A percentile compares a stretch with the other conserved stretches of the same genome.
phyloP scores from a whole-genome alignment of 2,113 vertebrate species.

The Danio rerio region DNA sequence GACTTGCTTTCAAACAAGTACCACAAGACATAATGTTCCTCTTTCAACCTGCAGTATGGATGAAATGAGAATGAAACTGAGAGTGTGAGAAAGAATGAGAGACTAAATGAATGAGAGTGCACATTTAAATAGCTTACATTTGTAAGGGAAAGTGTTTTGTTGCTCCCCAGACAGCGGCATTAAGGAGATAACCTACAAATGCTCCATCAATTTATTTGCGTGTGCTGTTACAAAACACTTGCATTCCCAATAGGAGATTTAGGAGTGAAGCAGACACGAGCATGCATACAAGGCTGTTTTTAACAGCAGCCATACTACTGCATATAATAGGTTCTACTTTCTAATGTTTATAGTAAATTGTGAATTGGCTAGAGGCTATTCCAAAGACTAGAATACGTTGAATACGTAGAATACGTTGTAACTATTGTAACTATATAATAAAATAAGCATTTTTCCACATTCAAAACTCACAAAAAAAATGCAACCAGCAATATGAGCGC shows the following conservation, averaged over 20 bases:
- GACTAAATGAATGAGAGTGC: conserved; percentile 13
- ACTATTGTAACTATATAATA: too few relatives aligned
- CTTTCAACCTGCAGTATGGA: neutral
- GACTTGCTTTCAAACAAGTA: neutral
- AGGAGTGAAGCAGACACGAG: conserved; percentile 1
- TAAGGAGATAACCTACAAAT: conserved; percentile 26
- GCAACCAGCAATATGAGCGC: too few relatives aligned
- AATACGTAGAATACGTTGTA: too few relatives aligned
- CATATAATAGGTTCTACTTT: neutral
- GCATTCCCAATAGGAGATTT: neutral
- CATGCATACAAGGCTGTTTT: neutral
- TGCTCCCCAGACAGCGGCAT: conserved; percentile 22
- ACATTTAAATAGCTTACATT: neutral
- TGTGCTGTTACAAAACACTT: conserved; percentile 1
- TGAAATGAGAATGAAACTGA: neutral
- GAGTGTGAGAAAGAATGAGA: neutral
- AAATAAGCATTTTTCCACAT: too few relatives aligned
- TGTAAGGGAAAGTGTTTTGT: conserved; percentile 27
- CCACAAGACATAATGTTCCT: neutral
- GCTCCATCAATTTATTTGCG: conserved; percentile 10
- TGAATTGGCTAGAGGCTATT: neutral
- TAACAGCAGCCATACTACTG: neutral
- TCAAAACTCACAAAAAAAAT: too few relatives aligned
- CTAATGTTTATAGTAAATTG: neutral
- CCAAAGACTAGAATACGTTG: too few relatives aligned